These are phyloP conservation scores for Arctia plantaginis DNA, from an alignment of 2,888 invertebrate species.

Conservation along the genomic window DNA sequence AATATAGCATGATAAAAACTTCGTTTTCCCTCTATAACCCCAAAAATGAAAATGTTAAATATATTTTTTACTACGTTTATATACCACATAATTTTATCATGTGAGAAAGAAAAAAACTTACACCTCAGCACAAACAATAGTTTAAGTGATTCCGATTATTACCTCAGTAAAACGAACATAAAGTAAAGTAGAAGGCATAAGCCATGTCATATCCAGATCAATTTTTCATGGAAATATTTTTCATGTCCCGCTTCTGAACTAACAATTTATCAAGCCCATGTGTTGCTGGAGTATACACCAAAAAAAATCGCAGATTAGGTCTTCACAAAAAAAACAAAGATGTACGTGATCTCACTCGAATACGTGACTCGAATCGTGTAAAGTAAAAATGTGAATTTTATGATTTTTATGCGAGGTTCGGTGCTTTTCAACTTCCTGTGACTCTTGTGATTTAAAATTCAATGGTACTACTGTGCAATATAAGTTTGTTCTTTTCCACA, in stretches of 20 bases:
- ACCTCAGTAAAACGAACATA: conserved; percentile 21
- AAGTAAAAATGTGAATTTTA: conserved; percentile 64
- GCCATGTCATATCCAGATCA: conserved; percentile 61
- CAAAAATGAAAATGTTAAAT: no score
- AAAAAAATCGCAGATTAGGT: conserved; percentile 71
- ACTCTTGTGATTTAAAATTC: conserved; percentile 52
- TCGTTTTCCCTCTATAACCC: no score
- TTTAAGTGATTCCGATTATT: conserved; percentile 4
- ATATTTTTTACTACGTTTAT: neutral
- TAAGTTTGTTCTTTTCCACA: conserved; percentile 23
- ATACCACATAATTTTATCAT: neutral
- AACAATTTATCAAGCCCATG: conserved; percentile 76
- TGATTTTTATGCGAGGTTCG: conserved; percentile 65
- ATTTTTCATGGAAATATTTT: conserved; percentile 70
- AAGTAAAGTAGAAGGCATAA: conserved; percentile 48
- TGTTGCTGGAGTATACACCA: conserved; percentile 64
- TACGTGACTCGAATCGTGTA: conserved; percentile 70
- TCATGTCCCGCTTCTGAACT: conserved; percentile 57
- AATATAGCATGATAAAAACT: no score
- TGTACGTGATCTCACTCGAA: conserved; percentile 66
- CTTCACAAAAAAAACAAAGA: conserved; percentile 70
- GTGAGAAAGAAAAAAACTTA: neutral
- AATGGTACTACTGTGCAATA: conserved; percentile 15
- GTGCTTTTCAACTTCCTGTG: conserved; percentile 48
- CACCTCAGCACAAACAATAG: conserved; percentile 20